Evolutionary conservation across 2,797 vertebrate genomes (phyloP), one percentile per base, ranked within the genome.

Genomic region (Iguana delicatissima): DNA sequence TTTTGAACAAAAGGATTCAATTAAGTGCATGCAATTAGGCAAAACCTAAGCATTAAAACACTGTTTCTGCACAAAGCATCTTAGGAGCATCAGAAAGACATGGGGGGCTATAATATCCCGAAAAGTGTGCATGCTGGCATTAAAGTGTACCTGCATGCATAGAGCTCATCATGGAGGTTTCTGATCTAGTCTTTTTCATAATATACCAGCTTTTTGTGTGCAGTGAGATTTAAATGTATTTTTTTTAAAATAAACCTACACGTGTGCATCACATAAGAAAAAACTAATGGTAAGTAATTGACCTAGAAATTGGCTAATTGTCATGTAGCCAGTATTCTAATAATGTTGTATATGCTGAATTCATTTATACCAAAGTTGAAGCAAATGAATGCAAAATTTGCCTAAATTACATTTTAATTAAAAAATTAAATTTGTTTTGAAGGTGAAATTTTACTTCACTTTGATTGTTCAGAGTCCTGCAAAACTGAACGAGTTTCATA

Each of bases 341-440:
- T 77, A 62, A 62, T 29, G 7, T 18, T 26, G 20, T 73, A 38
- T 52, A n/a, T 3, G 42, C 12, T 57, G 9, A 18, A 52, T 69
- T 35, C 29, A 86, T 86, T n/a, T 77, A 62, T 77, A 86, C 8
- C 8, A 59, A 42, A 86, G n/a, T n/a, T 86, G 35, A 57, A 76
- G 29, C 6, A 57, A 38, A 29, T 26, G 16, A 18, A 7, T 73
- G 52, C 72, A 67, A 77, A 64, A 32, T 50, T 52, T 8, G 32
- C 32, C 42, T 46, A 29, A 16, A 59, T 6, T 62, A 38, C 10
- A 14, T 22, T 38, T 38, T 57, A 62, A 62, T 62, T 62, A 22
- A 62, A 22, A 62, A 62, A 22, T 62, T 4, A 62, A 62, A 4
- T 22, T 22, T 18, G 69, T 69, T 80, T 88, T 69, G 62, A 84